Conservation (phyloP, 1,140 invertebrate genomes). For the Penaeus vannamei region DNA sequence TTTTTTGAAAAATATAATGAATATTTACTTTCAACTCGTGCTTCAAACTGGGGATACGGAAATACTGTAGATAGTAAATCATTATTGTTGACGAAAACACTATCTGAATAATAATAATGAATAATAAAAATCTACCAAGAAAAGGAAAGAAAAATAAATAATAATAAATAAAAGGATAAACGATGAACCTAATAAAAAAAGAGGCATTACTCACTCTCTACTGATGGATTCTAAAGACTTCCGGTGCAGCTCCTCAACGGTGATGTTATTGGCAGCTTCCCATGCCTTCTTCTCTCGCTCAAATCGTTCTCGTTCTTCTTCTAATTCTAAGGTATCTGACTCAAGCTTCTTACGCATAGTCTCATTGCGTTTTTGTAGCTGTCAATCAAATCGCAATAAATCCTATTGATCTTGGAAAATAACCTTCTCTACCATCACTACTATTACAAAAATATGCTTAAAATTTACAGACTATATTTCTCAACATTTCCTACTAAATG, state of each 20-base stretch:
- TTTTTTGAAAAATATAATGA: too few species aligned
- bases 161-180: not conserved
- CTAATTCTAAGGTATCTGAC: slow-evolving; percentile 90
- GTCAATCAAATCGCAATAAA: slow-evolving; percentile 66
- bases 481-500: too few species aligned
- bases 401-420: too few species aligned
- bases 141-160: not conserved
- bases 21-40: too few species aligned
- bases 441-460: too few species aligned
- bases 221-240: slow-evolving; percentile 88
- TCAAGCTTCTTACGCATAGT: slow-evolving; percentile 83
- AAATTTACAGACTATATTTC: too few species aligned
- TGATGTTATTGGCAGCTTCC: slow-evolving; percentile 91
- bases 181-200: not conserved
- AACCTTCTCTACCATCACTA: too few species aligned
- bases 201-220: slow-evolving; percentile 80
- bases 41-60: too few species aligned
- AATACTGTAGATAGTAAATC: too few species aligned
- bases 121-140: not conserved
- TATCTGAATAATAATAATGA: not conserved
- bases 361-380: slow-evolving; percentile 81
- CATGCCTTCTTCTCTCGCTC: slow-evolving; percentile 89
- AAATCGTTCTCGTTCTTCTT: slow-evolving; percentile 89
- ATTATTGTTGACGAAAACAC: too few species aligned
- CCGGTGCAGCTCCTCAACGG: slow-evolving; percentile 87